A percentile compares a stretch with the other conserved stretches of the same genome.
Conservation (phyloP, 2,113 vertebrate species). For the Gambusia affinis region DNA sequence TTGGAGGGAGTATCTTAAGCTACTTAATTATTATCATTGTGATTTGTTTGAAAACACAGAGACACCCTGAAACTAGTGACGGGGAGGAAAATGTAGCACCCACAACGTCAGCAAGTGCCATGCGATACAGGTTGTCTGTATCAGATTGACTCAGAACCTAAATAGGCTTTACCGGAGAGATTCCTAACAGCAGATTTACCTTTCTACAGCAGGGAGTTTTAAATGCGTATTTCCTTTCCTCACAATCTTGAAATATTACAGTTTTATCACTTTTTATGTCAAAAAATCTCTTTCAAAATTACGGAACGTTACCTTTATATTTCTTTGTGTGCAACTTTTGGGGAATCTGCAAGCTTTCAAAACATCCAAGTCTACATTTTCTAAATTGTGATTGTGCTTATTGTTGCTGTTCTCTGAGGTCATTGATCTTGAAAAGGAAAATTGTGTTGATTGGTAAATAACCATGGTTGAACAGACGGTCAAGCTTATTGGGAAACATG, state of each 20-base stretch:
- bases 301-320: not conserved
- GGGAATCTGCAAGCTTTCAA: no score
- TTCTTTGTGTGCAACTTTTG: not conserved
- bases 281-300: not conserved
- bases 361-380: no score
- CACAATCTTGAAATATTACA: not conserved
- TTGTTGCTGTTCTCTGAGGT: no score
- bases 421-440: no score
- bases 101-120: slow-evolving; percentile 8
- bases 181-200: slow-evolving; percentile 15
- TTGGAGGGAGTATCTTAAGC: slow-evolving; percentile 50
- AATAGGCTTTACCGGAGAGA: slow-evolving; percentile 29
- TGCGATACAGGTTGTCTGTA: slow-evolving; percentile 24
- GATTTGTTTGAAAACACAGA: slow-evolving; percentile 60
- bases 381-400: no score
- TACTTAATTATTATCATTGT: slow-evolving; percentile 46
- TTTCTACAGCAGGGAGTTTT: not conserved
- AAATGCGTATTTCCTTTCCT: not conserved
- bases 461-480: no score
- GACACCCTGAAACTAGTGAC: slow-evolving; percentile 24
- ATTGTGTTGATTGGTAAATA: no score
- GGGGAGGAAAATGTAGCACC: slow-evolving; percentile 21
- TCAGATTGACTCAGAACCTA: slow-evolving; percentile 21
- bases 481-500: no score
- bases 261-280: not conserved